Evolutionary conservation across 2,797 vertebrate genomes (phyloP).

Genomic region (Iguana delicatissima): DNA sequence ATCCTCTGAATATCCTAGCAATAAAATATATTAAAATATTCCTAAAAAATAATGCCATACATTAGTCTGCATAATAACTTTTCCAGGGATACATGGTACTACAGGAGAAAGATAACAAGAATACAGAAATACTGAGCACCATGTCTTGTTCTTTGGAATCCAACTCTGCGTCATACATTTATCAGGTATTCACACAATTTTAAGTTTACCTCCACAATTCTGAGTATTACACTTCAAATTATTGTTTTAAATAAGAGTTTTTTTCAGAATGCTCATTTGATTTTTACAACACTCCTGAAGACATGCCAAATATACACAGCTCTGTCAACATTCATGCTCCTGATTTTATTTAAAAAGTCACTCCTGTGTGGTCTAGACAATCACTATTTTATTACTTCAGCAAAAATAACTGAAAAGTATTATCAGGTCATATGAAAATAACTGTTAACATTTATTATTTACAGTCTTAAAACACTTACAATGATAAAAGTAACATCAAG

Average conservation of each 20-base stretch:
- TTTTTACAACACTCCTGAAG: neutral
- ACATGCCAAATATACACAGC: neutral
- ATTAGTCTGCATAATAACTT: neutral
- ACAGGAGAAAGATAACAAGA: neutral
- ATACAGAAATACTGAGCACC: neutral
- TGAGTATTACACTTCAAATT: neutral
- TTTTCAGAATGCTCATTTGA: neutral
- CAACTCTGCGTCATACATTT: neutral
- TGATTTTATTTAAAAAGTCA: neutral
- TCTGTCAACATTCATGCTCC: no score
- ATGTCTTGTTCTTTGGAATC: neutral
- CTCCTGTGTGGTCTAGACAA: neutral
- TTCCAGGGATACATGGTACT: neutral
- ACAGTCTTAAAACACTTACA: neutral
- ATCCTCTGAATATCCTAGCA: no score
- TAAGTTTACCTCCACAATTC: neutral
- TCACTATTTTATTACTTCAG: neutral
- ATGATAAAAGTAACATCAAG: neutral
- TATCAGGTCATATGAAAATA: neutral
- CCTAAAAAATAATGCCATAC: no score
- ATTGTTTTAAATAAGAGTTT: neutral
- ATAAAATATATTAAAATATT: no score
- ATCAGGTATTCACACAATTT: neutral
- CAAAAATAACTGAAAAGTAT: neutral
- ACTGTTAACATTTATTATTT: neutral